Conservation (phyloP, 1,140 invertebrate genomes). For the Dendrolimus punctatus region DNA sequence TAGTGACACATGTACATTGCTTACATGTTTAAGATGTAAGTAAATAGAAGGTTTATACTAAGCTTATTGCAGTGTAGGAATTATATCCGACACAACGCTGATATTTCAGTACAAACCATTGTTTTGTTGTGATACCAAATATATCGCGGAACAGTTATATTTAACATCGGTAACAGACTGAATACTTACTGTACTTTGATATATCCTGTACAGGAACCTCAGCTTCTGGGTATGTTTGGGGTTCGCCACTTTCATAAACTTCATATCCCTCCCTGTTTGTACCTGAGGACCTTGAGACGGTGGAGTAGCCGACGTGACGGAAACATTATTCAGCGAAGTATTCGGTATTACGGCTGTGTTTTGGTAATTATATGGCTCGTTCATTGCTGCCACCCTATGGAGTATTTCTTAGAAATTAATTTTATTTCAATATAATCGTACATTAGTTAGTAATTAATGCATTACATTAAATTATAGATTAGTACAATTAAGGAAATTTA, state of each 20-base stretch:
- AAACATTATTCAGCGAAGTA: constrained; percentile 4
- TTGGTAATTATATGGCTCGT: constrained; percentile 37
- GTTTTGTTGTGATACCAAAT: no score
- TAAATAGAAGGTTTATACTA: no score
- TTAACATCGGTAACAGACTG: no score
- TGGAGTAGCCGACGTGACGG: neutral
- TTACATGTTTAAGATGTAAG: no score
- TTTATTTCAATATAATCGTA: neutral
- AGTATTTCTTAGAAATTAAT: constrained; percentile 8
- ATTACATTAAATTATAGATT: no score
- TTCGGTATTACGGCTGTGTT: constrained; percentile 22
- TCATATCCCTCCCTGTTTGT: constrained; percentile 47
- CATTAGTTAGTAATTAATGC: no score
- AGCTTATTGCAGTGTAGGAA: no score
- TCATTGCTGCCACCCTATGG: constrained; percentile 42
- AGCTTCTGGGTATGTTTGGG: constrained; percentile 18
- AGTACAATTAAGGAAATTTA: no score
- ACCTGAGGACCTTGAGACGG: constrained; percentile 2
- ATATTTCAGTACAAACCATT: no score
- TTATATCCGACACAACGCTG: no score
- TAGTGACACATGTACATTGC: no score
- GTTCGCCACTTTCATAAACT: constrained; percentile 38
- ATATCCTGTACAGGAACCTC: constrained; percentile 32
- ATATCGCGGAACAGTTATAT: no score
- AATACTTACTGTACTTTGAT: constrained; percentile 46